phyloP scores from a whole-genome alignment of 2,888 invertebrate species.

The Sialis lutaria region DNA sequence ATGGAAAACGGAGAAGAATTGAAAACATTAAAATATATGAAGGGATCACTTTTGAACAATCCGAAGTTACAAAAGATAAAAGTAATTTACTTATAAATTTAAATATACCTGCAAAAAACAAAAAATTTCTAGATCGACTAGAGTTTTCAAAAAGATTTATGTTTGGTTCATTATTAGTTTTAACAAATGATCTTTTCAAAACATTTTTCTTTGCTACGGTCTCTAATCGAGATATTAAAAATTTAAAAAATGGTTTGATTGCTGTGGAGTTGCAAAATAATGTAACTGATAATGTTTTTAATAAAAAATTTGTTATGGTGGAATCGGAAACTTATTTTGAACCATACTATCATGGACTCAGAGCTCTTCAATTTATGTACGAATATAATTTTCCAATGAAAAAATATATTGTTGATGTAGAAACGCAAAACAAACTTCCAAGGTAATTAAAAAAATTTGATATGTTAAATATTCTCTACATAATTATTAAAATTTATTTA shows the following conservation, averaged over 20 bases:
- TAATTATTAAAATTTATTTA: conserved; percentile 5
- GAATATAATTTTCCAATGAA: conserved; percentile 44
- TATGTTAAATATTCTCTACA: conserved; percentile 6
- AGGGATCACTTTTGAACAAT: conserved; percentile 8
- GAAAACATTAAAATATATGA: conserved; percentile 12
- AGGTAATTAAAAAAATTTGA: conserved; percentile 18
- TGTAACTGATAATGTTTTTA: conserved; percentile 11
- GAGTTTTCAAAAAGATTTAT: conserved; percentile 40
- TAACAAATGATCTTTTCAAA: conserved; percentile 50
- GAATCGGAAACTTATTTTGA: conserved; percentile 70
- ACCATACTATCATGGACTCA: conserved; percentile 58
- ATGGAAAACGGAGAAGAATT: neutral
- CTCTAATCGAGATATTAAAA: conserved; percentile 32
- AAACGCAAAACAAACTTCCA: conserved; percentile 20
- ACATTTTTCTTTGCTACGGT: conserved; percentile 53
- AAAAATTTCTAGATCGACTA: conserved; percentile 22
- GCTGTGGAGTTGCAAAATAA: conserved; percentile 28
- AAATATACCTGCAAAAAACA: conserved; percentile 14
- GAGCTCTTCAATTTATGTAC: conserved; percentile 41
- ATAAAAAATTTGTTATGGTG: conserved; percentile 40
- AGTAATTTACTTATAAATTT: conserved; percentile 10
- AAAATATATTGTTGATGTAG: conserved; percentile 43
- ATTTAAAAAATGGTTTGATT: conserved; percentile 33
- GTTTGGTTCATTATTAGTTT: conserved; percentile 53
- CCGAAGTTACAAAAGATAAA: too few relatives aligned